phyloP scores from a whole-genome alignment of 1,140 invertebrate genomes.

The Halesus radiatus region DNA sequence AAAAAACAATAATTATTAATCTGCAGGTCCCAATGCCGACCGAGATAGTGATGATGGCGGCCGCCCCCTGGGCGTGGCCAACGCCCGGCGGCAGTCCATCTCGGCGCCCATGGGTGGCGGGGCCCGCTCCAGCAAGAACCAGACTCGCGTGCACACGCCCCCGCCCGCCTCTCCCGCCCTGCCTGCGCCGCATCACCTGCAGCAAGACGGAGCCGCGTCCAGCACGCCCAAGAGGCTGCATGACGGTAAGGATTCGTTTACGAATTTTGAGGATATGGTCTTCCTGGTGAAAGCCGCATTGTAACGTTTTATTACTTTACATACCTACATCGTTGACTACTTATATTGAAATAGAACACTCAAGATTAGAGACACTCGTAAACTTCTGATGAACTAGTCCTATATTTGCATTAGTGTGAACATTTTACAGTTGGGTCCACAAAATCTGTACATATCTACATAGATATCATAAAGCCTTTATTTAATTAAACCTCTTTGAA shows the following conservation, averaged over 20 bases:
- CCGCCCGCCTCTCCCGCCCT: conserved; percentile 74
- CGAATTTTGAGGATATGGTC: too few relatives aligned
- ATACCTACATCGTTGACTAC: too few relatives aligned
- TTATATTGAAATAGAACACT: too few relatives aligned
- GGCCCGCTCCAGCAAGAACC: conserved; percentile 71
- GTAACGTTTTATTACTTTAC: too few relatives aligned
- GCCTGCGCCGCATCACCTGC: conserved; percentile 72
- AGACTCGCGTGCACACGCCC: conserved; percentile 73
- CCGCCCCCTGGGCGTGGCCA: conserved; percentile 78
- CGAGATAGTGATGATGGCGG: conserved; percentile 78
- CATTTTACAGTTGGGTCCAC: too few relatives aligned
- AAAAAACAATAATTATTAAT: neutral
- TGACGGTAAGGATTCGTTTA: conserved; percentile 65
- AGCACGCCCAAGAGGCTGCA: conserved; percentile 78
- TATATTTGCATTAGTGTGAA: too few relatives aligned
- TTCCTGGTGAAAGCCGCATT: too few relatives aligned
- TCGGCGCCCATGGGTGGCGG: conserved; percentile 78
- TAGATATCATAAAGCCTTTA: too few relatives aligned
- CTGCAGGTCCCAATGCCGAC: conserved; percentile 71
- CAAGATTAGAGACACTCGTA: too few relatives aligned
- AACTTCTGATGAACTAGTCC: too few relatives aligned
- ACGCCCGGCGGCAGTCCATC: conserved; percentile 79
- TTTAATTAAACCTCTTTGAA: too few relatives aligned
- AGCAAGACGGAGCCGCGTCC: conserved; percentile 78
- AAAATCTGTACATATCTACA: too few relatives aligned